Percentiles rank a stretch among this genome's conserved stretches.
These are phyloP conservation scores for Apoda limacodes DNA, from an alignment of 2,888 invertebrate genomes.

Conservation along the genomic window DNA sequence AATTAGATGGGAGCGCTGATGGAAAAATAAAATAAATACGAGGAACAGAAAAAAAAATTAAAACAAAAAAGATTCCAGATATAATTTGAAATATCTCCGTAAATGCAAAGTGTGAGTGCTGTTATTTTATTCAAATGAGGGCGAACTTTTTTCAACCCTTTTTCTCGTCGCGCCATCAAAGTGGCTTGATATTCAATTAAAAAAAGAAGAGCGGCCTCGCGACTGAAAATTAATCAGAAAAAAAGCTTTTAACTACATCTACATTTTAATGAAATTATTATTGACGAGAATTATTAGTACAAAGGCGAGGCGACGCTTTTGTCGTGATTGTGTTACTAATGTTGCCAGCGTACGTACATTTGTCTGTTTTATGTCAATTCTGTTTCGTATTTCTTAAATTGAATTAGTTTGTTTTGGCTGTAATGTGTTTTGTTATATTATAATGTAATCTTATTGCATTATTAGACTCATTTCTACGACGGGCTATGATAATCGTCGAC, in stretches of 20 bases:
- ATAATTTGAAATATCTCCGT: slow-evolving; percentile 71
- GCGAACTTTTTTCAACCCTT: slow-evolving; percentile 66
- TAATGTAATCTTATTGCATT: too few relatives aligned
- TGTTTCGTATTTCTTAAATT: not conserved
- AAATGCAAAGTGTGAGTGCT: slow-evolving; percentile 70
- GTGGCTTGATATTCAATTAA: slow-evolving; percentile 71
- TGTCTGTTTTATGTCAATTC: slow-evolving; percentile 1
- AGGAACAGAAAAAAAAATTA: slow-evolving; percentile 61
- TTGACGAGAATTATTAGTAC: slow-evolving; percentile 59
- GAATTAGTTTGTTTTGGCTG: too few relatives aligned
- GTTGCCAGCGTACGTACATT: too few relatives aligned
- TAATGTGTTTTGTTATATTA: too few relatives aligned
- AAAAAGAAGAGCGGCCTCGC: slow-evolving; percentile 63
- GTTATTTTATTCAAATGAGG: slow-evolving; percentile 72
- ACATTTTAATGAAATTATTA: slow-evolving; percentile 71
- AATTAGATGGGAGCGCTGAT: slow-evolving; percentile 66
- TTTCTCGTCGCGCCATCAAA: slow-evolving; percentile 63
- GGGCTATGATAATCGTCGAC: too few relatives aligned
- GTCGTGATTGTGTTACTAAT: slow-evolving; percentile 48
- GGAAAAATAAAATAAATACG: slow-evolving; percentile 70
- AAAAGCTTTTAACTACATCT: slow-evolving; percentile 71
- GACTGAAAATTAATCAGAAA: slow-evolving; percentile 71
- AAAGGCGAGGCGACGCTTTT: slow-evolving; percentile 47
- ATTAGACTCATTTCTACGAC: too few relatives aligned
- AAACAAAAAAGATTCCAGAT: slow-evolving; percentile 65